These are phyloP conservation scores for Pangasianodon hypophthalmus DNA, from an alignment of 2,113 vertebrate genomes.

Conservation along the genomic window DNA sequence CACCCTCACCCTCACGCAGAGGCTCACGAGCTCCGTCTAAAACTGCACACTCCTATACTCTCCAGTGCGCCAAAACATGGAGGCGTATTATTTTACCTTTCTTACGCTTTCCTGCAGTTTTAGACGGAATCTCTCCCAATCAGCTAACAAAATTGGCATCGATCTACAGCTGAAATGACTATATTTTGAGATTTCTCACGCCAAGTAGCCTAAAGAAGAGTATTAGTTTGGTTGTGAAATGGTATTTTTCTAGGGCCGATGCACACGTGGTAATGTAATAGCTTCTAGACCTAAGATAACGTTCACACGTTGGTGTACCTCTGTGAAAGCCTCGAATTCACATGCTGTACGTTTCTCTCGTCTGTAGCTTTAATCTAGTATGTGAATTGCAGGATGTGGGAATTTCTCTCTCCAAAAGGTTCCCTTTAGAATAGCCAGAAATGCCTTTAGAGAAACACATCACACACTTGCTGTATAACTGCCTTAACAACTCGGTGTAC, in stretches of 20 bases:
- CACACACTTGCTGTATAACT: conserved; percentile 89
- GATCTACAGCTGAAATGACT: conserved; percentile 55
- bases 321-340: conserved; percentile 79
- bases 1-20: not conserved
- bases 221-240: conserved; percentile 81
- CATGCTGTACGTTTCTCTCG: conserved; percentile 80
- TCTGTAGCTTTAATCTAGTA: conserved; percentile 90
- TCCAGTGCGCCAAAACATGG: not conserved
- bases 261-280: conserved; percentile 77
- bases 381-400: conserved; percentile 82
- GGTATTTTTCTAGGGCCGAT: conserved; percentile 81
- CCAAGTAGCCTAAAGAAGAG: conserved; percentile 59
- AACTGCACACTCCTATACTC: not conserved
- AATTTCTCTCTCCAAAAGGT: conserved; percentile 74
- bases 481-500: conserved; percentile 86
- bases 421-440: conserved; percentile 91
- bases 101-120: not conserved
- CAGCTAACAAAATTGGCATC: conserved; percentile 8
- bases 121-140: not conserved
- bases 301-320: conserved; percentile 73
- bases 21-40: not conserved
- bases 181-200: conserved; percentile 63
- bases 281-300: conserved; percentile 85
- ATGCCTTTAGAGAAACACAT: conserved; percentile 91
- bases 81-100: not conserved